phyloP scores from a whole-genome alignment of 37 sponge, comb jelly and placozoan species.

The Geodia barretti region DNA sequence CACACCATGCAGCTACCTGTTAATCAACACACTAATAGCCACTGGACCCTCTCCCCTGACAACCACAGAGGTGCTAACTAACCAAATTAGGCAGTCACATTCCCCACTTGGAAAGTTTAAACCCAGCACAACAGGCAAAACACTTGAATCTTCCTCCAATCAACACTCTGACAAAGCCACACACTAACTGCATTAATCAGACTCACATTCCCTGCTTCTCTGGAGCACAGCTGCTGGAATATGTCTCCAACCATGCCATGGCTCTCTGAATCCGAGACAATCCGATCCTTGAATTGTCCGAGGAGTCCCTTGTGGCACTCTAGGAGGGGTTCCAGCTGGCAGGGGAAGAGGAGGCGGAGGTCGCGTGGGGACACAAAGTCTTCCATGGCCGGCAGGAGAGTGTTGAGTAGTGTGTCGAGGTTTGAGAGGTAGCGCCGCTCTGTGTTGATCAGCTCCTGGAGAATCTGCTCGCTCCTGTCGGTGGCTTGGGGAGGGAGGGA shows the following conservation, averaged over 20 bases:
- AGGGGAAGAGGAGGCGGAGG: slow-evolving; percentile 61
- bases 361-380: slow-evolving; percentile 39
- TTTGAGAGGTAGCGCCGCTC: slow-evolving; percentile 50
- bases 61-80: too few relatives aligned
- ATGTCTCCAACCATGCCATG: slow-evolving; percentile 57
- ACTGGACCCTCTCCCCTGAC: too few relatives aligned
- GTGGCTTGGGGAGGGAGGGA: background rate
- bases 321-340: slow-evolving; percentile 66
- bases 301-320: slow-evolving; percentile 41
- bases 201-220: slow-evolving; percentile 7
- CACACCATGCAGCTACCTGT: too few relatives aligned
- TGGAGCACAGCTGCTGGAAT: slow-evolving; percentile 20
- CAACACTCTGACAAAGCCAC: background rate
- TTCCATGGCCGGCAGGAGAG: slow-evolving; percentile 52
- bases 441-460: slow-evolving; percentile 56
- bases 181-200: too few relatives aligned
- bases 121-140: too few relatives aligned
- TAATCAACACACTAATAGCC: too few relatives aligned
- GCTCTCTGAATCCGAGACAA: background rate
- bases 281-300: slow-evolving; percentile 13
- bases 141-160: too few relatives aligned
- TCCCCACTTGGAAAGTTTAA: too few relatives aligned
- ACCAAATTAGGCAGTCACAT: too few relatives aligned
- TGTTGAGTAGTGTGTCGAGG: slow-evolving; percentile 31
- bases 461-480: slow-evolving; percentile 15